Percentiles rank a stretch among this genome's conserved stretches.
These are phyloP conservation scores for Syngnathus acus DNA, from an alignment of 2,797 vertebrate genomes.

Conservation along the genomic window DNA sequence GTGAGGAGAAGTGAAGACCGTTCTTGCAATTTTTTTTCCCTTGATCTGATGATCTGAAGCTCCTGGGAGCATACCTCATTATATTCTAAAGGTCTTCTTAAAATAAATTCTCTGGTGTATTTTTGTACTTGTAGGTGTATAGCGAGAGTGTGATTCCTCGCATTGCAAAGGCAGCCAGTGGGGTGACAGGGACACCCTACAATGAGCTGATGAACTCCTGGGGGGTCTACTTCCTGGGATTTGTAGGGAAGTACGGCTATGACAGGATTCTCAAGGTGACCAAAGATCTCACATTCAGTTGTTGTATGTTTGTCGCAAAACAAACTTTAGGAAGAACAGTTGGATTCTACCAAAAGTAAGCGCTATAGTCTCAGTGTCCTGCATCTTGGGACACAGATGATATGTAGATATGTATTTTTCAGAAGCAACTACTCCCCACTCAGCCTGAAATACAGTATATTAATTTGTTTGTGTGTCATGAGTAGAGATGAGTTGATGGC, in stretches of 20 bases:
- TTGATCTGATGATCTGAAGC: background rate
- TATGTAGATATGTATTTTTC: too few species aligned
- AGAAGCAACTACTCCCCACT: too few species aligned
- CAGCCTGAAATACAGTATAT: too few species aligned
- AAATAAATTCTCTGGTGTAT: background rate
- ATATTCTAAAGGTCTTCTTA: background rate
- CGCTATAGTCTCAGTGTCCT: background rate
- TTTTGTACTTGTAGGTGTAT: conserved; percentile 57
- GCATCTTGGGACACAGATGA: too few species aligned
- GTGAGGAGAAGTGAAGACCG: background rate
- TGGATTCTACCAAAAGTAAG: background rate
- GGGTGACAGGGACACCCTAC: conserved; percentile 71
- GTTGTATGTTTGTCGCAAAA: background rate
- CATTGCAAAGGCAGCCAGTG: conserved; percentile 69
- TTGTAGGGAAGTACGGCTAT: conserved; percentile 71
- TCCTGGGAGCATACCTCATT: background rate
- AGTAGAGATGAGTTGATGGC: too few species aligned
- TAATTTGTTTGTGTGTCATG: too few species aligned
- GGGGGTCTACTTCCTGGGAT: conserved; percentile 72
- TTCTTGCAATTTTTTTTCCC: background rate
- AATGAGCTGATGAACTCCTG: conserved; percentile 76
- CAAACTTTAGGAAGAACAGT: background rate
- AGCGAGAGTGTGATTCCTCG: conserved; percentile 70
- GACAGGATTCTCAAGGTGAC: conserved; percentile 71
- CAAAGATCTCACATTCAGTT: background rate